phyloP scores from a whole-genome alignment of 2,888 invertebrate species.

The Oscheius sp. region DNA sequence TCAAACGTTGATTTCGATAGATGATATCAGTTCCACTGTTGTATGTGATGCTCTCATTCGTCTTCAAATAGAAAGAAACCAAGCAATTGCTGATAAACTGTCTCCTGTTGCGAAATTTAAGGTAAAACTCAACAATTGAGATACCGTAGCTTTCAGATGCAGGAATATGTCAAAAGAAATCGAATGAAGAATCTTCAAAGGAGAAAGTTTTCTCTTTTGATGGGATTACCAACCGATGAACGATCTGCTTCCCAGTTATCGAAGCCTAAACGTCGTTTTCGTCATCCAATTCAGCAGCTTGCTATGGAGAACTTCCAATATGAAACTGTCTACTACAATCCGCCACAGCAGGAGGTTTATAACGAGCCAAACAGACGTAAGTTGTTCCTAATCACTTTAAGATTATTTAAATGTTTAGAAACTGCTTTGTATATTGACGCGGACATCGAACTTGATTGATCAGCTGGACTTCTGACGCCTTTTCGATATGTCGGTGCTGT shows the following conservation, averaged over 20 bases:
- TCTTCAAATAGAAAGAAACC: conserved; percentile 9
- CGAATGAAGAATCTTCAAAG: neutral
- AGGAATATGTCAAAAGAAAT: conserved; percentile 10
- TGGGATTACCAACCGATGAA: conserved; percentile 1
- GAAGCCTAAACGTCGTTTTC: too few relatives aligned
- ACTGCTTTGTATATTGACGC: neutral
- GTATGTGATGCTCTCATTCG: neutral
- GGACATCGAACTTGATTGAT: conserved; percentile 17
- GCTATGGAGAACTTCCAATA: neutral
- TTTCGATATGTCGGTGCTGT: conserved; percentile 8
- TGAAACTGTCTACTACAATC: neutral
- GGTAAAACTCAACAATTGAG: neutral
- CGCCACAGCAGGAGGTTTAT: too few relatives aligned
- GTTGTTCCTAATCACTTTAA: too few relatives aligned
- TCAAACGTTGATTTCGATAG: neutral
- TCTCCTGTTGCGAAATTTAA: conserved; percentile 22
- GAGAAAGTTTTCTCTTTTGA: conserved; percentile 12
- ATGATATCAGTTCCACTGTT: neutral
- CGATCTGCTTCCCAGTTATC: too few relatives aligned
- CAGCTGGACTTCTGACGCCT: conserved; percentile 16
- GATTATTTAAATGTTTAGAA: too few relatives aligned
- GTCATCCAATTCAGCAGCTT: neutral
- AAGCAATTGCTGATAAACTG: conserved; percentile 9
- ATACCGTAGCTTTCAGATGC: conserved; percentile 1
- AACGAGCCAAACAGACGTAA: too few relatives aligned